phyloP scores from a whole-genome alignment of 2,888 invertebrate species.

The Pyrrhosoma nymphula region DNA sequence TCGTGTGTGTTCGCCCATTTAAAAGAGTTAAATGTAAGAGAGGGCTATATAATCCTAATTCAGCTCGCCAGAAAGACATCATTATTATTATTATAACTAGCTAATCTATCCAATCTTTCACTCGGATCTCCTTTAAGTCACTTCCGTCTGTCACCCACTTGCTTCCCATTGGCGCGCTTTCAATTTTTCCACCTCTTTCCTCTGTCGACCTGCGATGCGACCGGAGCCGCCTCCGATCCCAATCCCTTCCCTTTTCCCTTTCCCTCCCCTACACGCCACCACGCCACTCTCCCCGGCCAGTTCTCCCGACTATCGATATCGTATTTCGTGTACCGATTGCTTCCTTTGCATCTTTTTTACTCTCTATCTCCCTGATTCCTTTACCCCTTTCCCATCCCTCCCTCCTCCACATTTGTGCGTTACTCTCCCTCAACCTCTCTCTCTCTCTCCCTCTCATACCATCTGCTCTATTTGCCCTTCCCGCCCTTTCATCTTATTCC shows the following conservation, averaged over 20 bases:
- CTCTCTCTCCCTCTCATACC: background rate
- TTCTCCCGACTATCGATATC: background rate
- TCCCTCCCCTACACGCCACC: background rate
- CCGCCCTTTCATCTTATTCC: constrained; percentile 27
- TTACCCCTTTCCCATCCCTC: background rate
- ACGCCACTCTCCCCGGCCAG: background rate
- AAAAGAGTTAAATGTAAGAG: no score
- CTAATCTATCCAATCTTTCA: background rate
- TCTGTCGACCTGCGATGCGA: background rate
- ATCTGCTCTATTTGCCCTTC: background rate
- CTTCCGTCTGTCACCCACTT: background rate
- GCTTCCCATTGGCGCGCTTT: background rate
- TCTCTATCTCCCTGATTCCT: background rate
- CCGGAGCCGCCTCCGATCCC: background rate
- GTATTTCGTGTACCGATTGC: constrained; percentile 22
- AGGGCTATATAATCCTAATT: no score
- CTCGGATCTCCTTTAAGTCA: background rate
- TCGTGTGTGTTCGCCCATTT: no score
- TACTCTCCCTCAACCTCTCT: background rate
- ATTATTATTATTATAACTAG: no score
- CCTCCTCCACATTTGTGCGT: background rate
- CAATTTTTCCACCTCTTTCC: background rate
- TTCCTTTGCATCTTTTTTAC: background rate
- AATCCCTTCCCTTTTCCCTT: background rate
- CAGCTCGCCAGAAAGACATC: no score